Base-by-base conservation (phyloP, 2,797 vertebrate genomes). In the Hypotaenidia philippensis region DNA sequence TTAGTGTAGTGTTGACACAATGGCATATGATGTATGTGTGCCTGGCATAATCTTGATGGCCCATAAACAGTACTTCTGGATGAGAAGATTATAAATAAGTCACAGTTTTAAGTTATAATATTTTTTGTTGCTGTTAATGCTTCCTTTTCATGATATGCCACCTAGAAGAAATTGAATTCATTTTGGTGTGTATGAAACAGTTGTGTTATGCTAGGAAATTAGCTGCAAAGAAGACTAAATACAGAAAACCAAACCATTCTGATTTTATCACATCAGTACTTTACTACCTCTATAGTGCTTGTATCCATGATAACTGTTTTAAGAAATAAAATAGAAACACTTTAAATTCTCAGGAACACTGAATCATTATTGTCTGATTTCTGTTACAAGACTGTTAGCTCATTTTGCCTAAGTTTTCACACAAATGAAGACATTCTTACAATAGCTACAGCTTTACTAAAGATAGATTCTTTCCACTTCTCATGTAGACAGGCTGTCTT, bases 61-160 rank as follows among this genome's bases (percentile, higher is more conserved):
- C 64, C 71, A 82, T 52, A 93, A 95, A 90, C 61, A 89, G 45
- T 57, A 70, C 41, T 81, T 88, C 74, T 84, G 55, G 36, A 75
- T 70, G 38, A 89, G 40, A 93, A 95, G 59, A 87, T 61, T 80
- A 78, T 72, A 96, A 97, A 83, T 89, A 94, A 95, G 44, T 89
- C 81, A 88, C 47, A 63, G 10, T 55, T 92, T 75, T 87, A 89
- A 93, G 70, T 53, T 90, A 27, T 32, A 25, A 84, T 89, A 70
- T 87, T 90, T 44, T 17, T 81, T 40, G 11, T 22, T 49, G 14
- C 64, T 78, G 71, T 79, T 90, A 93, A 91, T 72, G 57, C n/a
- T 57, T 61, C 64, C 45, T 40, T 96, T 68, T 91, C 34, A 71
- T 41, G 36, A 49, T 52, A 80, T 57, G 29, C 50, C 64, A n/a